These are phyloP conservation scores for Apolygus lucorum DNA, from an alignment of 1,140 invertebrate genomes.

Conservation along the genomic window DNA sequence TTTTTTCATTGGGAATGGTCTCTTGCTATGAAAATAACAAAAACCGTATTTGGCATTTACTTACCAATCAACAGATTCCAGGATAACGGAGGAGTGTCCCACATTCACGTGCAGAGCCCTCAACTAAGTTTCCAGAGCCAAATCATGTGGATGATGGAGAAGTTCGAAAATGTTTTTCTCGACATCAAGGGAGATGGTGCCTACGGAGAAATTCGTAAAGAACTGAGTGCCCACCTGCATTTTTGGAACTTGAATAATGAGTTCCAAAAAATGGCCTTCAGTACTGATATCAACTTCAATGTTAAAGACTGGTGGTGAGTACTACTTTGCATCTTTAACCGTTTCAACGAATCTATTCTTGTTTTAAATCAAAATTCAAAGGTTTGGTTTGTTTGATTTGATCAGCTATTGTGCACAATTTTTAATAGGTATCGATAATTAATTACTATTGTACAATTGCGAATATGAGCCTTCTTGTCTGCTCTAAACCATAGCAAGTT, in stretches of 20 bases:
- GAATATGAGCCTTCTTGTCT: no score
- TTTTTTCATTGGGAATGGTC: no score
- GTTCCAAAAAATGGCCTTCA: slow-evolving; percentile 25
- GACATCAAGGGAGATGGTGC: slow-evolving; percentile 5
- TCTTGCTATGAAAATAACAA: no score
- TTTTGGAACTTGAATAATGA: slow-evolving; percentile 25
- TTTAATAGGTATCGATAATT: no score
- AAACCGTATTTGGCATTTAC: no score
- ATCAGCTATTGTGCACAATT: no score
- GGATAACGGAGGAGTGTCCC: slow-evolving; percentile 17
- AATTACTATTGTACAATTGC: no score
- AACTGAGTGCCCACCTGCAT: slow-evolving; percentile 18
- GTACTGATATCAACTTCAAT: slow-evolving; percentile 27
- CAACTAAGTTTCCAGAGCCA: not conserved
- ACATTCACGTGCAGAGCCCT: slow-evolving; percentile 6
- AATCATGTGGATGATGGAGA: slow-evolving; percentile 18
- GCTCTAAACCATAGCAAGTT: no score
- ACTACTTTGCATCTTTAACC: no score
- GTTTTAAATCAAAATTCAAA: no score
- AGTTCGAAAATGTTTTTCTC: slow-evolving; percentile 21
- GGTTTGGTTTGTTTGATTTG: no score
- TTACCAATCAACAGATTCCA: slow-evolving; percentile 20
- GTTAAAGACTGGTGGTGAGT: slow-evolving; percentile 44
- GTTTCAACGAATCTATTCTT: no score
- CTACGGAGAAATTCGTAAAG: slow-evolving; percentile 28